Evolutionary conservation across 1,140 invertebrate genomes (phyloP).

Genomic region (Phenacoccus solenopsis): DNA sequence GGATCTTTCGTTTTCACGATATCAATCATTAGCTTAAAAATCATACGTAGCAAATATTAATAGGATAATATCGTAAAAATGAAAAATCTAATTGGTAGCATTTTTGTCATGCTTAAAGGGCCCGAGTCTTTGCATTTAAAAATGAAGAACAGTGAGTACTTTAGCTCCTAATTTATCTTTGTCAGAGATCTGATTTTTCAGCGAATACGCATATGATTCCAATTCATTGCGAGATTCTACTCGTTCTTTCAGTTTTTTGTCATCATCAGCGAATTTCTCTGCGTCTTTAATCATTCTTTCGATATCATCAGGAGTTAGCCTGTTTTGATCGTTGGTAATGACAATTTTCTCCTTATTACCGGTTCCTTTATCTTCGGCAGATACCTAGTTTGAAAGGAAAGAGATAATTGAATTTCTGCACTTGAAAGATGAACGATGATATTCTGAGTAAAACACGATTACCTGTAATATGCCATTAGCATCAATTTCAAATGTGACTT

Average conservation of each 20-base stretch:
- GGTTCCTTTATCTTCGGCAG: constrained; percentile 96
- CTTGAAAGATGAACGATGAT: too few species aligned
- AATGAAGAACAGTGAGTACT: too few species aligned
- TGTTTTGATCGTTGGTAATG: constrained; percentile 96
- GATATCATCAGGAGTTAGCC: constrained; percentile 93
- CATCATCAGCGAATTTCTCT: constrained; percentile 96
- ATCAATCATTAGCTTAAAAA: too few species aligned
- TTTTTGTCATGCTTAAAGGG: too few species aligned
- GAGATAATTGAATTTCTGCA: constrained; percentile 25
- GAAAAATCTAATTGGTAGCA: too few species aligned
- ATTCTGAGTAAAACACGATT: too few species aligned
- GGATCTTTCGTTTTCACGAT: too few species aligned
- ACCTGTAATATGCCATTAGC: constrained; percentile 91
- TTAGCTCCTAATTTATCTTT: constrained; percentile 97
- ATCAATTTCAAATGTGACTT: constrained; percentile 99
- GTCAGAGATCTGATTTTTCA: constrained; percentile 94
- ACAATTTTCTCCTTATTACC: constrained; percentile 97
- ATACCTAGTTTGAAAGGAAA: constrained; percentile 43
- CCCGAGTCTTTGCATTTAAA: too few species aligned
- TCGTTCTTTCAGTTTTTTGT: constrained; percentile 92
- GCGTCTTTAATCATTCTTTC: constrained; percentile 98
- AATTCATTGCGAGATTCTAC: constrained; percentile 92
- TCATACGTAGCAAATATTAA: too few species aligned
- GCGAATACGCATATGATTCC: constrained; percentile 93
- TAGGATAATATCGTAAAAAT: too few species aligned